These are phyloP conservation scores for Chymomyza caudatula DNA, from an alignment of 2,888 invertebrate species.

Conservation along the genomic window DNA sequence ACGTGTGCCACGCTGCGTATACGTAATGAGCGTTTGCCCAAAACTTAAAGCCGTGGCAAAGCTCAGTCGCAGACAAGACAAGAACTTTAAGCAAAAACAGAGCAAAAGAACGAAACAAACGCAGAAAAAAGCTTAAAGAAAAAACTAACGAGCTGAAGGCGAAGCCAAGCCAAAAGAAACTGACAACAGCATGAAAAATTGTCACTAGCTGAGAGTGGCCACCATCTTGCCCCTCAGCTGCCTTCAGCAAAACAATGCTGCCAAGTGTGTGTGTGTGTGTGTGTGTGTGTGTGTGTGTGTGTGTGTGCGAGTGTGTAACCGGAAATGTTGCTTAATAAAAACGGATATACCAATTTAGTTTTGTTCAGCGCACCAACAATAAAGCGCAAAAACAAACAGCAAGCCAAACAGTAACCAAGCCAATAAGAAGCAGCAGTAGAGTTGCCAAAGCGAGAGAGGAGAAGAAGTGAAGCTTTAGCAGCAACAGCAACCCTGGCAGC, in stretches of 20 bases:
- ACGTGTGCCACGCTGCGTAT: constrained; percentile 61
- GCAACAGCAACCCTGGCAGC: constrained; percentile 8
- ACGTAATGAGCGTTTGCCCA: constrained; percentile 59
- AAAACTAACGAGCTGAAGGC: constrained; percentile 59
- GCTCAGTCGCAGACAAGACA: not conserved
- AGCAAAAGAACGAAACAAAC: constrained; percentile 34
- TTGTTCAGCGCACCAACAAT: constrained; percentile 53
- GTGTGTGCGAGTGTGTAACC: constrained; percentile 38
- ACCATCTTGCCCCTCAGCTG: not conserved
- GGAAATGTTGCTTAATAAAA: constrained; percentile 72
- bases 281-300: constrained; percentile 10
- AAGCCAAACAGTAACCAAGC: too few relatives aligned
- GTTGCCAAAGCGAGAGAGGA: not conserved
- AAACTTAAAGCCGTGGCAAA: constrained; percentile 8
- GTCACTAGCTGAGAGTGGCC: constrained; percentile 61
- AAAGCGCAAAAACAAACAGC: constrained; percentile 23
- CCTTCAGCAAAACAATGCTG: not conserved
- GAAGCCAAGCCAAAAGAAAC: constrained; percentile 45
- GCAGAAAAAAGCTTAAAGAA: constrained; percentile 16
- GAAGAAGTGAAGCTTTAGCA: not conserved
- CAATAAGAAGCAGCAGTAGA: not conserved
- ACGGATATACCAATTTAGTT: constrained; percentile 73
- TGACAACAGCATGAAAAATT: constrained; percentile 72
- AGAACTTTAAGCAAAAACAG: constrained; percentile 38
- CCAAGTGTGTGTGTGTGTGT: not conserved